Evolutionary conservation across 2,113 vertebrate species (phyloP).

Genomic region (Pseudorasbora parva): DNA sequence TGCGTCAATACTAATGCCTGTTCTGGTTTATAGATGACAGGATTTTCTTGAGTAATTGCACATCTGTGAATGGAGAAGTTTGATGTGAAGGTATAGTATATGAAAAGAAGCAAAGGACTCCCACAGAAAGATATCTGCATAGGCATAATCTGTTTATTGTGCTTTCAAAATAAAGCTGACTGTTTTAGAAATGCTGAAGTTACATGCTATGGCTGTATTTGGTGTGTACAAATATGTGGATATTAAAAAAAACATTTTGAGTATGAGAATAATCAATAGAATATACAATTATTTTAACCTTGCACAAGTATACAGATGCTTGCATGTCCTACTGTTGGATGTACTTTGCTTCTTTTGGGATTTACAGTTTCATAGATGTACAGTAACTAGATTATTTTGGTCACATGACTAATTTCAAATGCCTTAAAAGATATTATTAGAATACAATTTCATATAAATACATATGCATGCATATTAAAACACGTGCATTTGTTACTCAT

Average conservation of each 20-base stretch:
- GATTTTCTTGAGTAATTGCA: not conserved
- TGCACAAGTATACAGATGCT: not conserved
- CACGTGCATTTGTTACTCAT: not conserved
- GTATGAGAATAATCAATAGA: not conserved
- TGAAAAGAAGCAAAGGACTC: constrained; percentile 56
- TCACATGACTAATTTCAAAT: not conserved
- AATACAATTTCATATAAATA: not conserved
- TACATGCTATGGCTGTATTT: not conserved
- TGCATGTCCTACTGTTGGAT: constrained; percentile 37
- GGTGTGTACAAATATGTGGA: not conserved
- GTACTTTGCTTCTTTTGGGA: constrained; percentile 56
- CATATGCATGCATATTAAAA: not conserved
- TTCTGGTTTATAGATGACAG: constrained; percentile 39
- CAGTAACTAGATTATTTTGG: constrained; percentile 59
- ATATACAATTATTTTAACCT: not conserved
- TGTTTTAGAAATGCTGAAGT: not conserved
- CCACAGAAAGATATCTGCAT: constrained; percentile 10
- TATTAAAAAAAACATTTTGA: not conserved
- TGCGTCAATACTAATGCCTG: not conserved
- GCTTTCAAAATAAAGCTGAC: not conserved
- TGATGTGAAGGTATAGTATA: constrained; percentile 46
- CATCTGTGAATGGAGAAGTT: constrained; percentile 26
- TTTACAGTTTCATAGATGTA: constrained; percentile 60
- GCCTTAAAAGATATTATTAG: not conserved
- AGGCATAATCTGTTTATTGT: not conserved